A percentile compares a stretch with the other conserved stretches of the same genome.
These are phyloP conservation scores for Heliconius nattereri DNA, from an alignment of 1,140 invertebrate species.

Conservation along the genomic window DNA sequence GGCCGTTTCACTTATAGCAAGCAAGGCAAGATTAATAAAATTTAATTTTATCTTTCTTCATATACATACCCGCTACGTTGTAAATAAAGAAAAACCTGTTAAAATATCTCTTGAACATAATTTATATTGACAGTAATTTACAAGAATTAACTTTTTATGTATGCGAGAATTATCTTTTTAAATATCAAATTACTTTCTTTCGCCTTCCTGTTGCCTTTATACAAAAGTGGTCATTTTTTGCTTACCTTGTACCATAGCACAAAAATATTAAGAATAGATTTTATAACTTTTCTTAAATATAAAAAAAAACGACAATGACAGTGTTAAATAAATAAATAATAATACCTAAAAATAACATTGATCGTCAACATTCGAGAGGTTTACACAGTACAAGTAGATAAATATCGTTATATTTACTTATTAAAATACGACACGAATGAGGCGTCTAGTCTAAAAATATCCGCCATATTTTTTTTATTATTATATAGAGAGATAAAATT, in stretches of 20 bases:
- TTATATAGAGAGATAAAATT: neutral
- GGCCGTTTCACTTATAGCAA: constrained; percentile 18
- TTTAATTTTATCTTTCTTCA: constrained; percentile 8
- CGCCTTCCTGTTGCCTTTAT: neutral
- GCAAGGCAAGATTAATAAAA: constrained; percentile 18
- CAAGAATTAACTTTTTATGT: neutral
- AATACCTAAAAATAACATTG: neutral
- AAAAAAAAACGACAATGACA: neutral
- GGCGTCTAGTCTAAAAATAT: neutral
- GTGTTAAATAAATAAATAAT: neutral
- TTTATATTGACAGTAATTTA: constrained; percentile 2
- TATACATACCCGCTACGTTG: neutral
- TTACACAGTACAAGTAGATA: neutral
- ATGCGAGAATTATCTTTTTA: neutral
- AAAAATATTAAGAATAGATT: too few relatives aligned
- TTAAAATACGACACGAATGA: neutral
- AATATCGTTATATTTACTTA: neutral
- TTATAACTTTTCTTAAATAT: neutral
- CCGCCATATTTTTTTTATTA: neutral
- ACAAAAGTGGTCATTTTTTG: neutral
- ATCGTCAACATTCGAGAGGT: neutral
- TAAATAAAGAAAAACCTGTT: constrained; percentile 9
- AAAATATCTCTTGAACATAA: neutral
- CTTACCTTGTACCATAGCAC: too few relatives aligned
- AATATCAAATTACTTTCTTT: neutral